Evolutionary conservation across 2,797 vertebrate species (phyloP), one percentile per base, ranked within the genome.

Genomic region (Columba guinea): DNA sequence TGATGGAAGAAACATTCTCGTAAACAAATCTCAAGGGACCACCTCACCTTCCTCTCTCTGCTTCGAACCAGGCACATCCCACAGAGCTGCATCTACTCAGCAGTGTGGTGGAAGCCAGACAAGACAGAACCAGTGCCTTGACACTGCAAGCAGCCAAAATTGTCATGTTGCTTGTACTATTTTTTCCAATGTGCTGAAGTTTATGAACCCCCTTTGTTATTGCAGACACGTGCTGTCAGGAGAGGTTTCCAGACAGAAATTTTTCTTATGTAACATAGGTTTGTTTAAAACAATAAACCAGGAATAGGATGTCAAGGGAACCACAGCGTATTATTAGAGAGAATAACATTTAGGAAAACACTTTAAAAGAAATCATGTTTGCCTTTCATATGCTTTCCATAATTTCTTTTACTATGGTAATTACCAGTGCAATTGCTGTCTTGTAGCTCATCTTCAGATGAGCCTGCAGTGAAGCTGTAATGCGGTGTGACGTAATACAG

Each of bases 1-100:
- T 86, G 90, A 90, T 89, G 90, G 93, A 87, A 95, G 63, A 84
- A 90, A n/a, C 83, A 51, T 87, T 95, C 88, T 90, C 11, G 4
- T 83, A 83, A 92, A 88, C 82, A 82, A 89, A 85, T 59, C 81
- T 32, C 93, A 71, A 71, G 83, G 87, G 85, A 56, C 75, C 56
- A 70, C 75, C 84, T 92, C 5, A 0, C 55, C 83, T 59, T 86
- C 46, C 78, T 83, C 87, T 64, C 7, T 0, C 34, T 70, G 4
- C 80, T 88, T 90, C 74, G 91, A 81, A 16, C 12, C 91, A 94
- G 75, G 91, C 81, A 21, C 75, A 58, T 84, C 90, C 86, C 84
- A 70, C 62, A 34, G 13, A 84, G 69, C 84, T 11, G 39, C n/a
- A 55, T 11, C 67, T 89, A 64, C 75, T 76, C 75, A 79, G 80